phyloP scores from a whole-genome alignment of 2,797 vertebrate genomes.

The Heterohyrax brucei region DNA sequence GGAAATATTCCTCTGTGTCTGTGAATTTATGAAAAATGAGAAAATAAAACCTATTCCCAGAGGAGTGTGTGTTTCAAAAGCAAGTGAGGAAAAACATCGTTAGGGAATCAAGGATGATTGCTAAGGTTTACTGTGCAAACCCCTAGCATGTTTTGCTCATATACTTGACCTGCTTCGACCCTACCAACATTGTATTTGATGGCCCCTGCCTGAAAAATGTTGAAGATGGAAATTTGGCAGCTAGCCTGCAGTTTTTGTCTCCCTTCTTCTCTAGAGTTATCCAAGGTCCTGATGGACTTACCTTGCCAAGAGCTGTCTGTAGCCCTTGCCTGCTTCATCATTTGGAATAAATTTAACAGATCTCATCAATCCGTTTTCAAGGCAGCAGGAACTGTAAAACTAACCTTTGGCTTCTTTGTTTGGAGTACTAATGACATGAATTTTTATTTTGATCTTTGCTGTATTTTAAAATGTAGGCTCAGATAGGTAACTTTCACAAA shows the following conservation, averaged over 20 bases:
- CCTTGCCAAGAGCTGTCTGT: background rate
- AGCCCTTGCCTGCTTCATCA: background rate
- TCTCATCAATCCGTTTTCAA: background rate
- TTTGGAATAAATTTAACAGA: background rate
- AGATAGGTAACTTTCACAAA: slow-evolving; percentile 12
- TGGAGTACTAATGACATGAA: slow-evolving; percentile 22
- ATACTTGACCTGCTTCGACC: background rate
- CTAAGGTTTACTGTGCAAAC: slow-evolving; percentile 46
- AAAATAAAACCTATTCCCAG: slow-evolving; percentile 71
- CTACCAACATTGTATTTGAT: background rate
- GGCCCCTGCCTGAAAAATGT: slow-evolving; percentile 21
- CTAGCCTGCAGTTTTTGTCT: background rate
- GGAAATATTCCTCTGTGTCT: slow-evolving; percentile 64
- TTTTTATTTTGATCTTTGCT: slow-evolving; percentile 50
- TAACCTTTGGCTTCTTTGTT: slow-evolving; percentile 47
- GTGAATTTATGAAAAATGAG: slow-evolving; percentile 51
- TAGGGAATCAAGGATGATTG: slow-evolving; percentile 1
- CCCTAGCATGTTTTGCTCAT: background rate
- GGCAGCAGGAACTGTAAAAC: slow-evolving; percentile 7
- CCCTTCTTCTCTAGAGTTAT: background rate
- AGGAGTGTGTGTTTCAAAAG: slow-evolving; percentile 54
- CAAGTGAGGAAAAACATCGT: slow-evolving; percentile 11
- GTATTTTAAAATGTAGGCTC: slow-evolving; percentile 34
- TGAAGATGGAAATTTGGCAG: slow-evolving; percentile 3
- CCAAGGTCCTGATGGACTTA: background rate